Conservation (phyloP, 2,888 invertebrate genomes). For the Plemyria rubiginata region DNA sequence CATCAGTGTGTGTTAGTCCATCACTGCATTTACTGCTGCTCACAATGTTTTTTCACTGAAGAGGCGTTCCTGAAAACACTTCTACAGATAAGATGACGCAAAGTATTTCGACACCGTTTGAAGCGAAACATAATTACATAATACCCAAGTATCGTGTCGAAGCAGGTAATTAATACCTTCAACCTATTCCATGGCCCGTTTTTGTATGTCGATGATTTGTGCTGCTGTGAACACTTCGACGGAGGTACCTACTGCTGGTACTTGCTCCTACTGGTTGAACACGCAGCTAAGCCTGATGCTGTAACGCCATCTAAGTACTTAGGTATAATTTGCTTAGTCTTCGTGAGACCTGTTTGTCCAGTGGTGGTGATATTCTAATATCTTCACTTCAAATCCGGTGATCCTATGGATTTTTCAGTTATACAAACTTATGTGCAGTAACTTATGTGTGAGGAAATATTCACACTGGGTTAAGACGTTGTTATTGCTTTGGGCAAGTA, state of each 20-base stretch:
- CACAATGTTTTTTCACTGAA: background rate
- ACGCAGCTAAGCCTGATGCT: conserved; percentile 51
- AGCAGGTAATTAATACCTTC: conserved; percentile 66
- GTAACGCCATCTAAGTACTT: conserved; percentile 46
- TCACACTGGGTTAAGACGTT: no score
- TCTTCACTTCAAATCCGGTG: background rate
- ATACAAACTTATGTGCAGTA: no score
- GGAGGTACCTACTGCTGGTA: conserved; percentile 13
- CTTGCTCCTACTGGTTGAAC: conserved; percentile 39
- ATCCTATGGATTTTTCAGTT: no score
- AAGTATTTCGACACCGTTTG: conserved; percentile 53
- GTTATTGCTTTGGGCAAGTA: no score
- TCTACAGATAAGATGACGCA: conserved; percentile 47
- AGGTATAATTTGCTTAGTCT: conserved; percentile 41
- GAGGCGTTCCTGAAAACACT: background rate
- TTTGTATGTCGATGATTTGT: conserved; percentile 67
- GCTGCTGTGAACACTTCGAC: conserved; percentile 58
- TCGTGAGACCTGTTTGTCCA: background rate
- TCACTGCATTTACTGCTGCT: background rate
- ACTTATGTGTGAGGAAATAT: no score
- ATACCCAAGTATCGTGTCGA: conserved; percentile 58
- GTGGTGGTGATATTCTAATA: background rate
- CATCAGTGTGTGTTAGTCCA: background rate
- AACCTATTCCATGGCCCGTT: conserved; percentile 62
- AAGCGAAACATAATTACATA: conserved; percentile 62